Conservation (phyloP, 1,140 invertebrate species). For the Stenopsyche tienmushanensis region DNA sequence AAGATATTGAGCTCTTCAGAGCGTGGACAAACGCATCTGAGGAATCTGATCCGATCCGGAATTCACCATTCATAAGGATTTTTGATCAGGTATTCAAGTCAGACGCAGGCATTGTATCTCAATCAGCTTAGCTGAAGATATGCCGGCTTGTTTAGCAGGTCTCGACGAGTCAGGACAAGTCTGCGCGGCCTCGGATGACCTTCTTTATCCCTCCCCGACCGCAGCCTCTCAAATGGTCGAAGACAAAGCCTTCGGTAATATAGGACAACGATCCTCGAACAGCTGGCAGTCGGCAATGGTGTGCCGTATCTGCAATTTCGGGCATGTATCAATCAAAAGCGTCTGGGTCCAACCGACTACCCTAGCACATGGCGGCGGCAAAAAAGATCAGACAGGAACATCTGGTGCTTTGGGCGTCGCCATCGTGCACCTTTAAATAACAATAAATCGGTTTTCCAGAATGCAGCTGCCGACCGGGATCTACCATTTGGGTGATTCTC, state of each 20-base stretch:
- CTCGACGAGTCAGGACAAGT: slow-evolving; percentile 8
- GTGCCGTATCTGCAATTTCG: background rate
- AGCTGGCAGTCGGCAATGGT: slow-evolving; percentile 1
- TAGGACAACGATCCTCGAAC: too few species aligned
- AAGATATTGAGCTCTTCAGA: too few species aligned
- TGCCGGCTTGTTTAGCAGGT: slow-evolving; percentile 3
- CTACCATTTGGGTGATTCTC: too few species aligned
- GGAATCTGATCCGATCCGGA: too few species aligned
- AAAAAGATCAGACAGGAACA: slow-evolving; percentile 4
- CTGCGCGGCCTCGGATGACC: slow-evolving; percentile 12
- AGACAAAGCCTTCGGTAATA: too few species aligned
- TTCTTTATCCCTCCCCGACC: slow-evolving; percentile 10
- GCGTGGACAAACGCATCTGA: too few species aligned
- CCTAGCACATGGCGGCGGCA: background rate
- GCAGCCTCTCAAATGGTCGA: background rate
- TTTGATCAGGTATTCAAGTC: too few species aligned
- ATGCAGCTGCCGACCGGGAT: slow-evolving; percentile 3
- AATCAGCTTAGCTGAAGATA: background rate
- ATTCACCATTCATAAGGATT: too few species aligned
- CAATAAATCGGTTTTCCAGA: background rate
- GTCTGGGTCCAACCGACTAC: background rate
- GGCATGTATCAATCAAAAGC: background rate
- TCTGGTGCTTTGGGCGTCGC: slow-evolving; percentile 3
- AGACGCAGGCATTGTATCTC: slow-evolving; percentile 12
- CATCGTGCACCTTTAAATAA: slow-evolving; percentile 6